A percentile compares a stretch with the other conserved stretches of the same genome.
phyloP scores from a whole-genome alignment of 2,797 vertebrate species.

The Anomalospiza imberbis region DNA sequence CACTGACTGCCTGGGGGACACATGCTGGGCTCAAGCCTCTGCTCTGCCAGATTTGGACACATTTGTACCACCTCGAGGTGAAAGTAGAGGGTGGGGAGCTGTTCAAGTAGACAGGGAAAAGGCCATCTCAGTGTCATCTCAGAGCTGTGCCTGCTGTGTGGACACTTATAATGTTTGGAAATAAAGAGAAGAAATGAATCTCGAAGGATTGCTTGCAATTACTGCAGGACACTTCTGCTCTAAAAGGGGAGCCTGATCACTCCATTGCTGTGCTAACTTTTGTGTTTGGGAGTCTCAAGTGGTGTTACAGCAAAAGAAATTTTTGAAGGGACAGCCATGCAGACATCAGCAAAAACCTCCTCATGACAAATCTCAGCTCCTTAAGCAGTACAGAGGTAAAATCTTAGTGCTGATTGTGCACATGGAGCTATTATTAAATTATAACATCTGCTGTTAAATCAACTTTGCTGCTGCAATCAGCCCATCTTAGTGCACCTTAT shows the following conservation, averaged over 20 bases:
- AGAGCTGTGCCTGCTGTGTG: background rate
- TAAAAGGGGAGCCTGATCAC: background rate
- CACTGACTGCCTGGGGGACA: no score
- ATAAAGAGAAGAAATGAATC: background rate
- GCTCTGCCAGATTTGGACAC: background rate
- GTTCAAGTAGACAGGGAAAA: background rate
- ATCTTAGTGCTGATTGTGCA: background rate
- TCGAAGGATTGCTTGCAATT: background rate
- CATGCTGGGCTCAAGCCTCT: rapidly evolving
- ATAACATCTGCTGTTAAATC: background rate
- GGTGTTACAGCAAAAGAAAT: background rate
- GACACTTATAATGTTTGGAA: background rate
- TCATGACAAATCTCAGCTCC: background rate
- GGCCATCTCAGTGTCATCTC: background rate
- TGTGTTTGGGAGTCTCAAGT: background rate
- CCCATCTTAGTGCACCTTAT: background rate
- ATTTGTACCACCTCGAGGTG: background rate
- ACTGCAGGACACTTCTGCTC: background rate
- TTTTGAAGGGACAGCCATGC: background rate
- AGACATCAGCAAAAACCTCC: background rate
- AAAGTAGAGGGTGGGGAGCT: background rate
- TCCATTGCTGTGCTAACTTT: background rate
- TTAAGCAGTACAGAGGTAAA: background rate
- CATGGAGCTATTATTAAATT: background rate
- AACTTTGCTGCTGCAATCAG: background rate